These are phyloP conservation scores for Babyrousa celebensis DNA, from an alignment of 2,797 vertebrate species.

Conservation along the genomic window DNA sequence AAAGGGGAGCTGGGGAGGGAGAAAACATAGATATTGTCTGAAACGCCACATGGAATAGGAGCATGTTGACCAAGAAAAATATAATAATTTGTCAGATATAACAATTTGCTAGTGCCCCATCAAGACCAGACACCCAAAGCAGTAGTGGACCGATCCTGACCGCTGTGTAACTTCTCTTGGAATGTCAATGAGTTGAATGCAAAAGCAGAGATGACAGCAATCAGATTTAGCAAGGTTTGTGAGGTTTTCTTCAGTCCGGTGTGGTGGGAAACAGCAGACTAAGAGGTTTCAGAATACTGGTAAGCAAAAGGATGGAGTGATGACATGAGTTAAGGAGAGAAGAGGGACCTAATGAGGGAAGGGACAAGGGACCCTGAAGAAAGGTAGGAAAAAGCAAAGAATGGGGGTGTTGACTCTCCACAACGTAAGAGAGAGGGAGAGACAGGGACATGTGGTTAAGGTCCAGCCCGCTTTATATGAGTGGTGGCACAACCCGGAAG, in stretches of 20 bases:
- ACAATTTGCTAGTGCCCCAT: background rate
- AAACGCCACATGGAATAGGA: background rate
- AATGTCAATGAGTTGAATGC: background rate
- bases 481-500: background rate
- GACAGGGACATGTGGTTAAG: background rate
- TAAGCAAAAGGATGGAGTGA: background rate
- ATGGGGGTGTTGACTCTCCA: background rate
- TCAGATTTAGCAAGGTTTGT: background rate
- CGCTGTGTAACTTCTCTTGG: background rate
- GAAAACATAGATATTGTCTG: background rate
- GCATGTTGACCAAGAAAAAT: background rate
- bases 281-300: slow-evolving; percentile 8
- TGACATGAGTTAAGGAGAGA: background rate
- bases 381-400: background rate
- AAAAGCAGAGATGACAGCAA: background rate
- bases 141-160: background rate
- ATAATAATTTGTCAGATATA: background rate
- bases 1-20: background rate
- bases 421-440: background rate
- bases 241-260: background rate
- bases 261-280: background rate
- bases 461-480: background rate
- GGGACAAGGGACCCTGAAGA: background rate
- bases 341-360: background rate
- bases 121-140: background rate